Evolutionary conservation across 2,113 vertebrate species (phyloP).

Genomic region (Triplophysa rosa): DNA sequence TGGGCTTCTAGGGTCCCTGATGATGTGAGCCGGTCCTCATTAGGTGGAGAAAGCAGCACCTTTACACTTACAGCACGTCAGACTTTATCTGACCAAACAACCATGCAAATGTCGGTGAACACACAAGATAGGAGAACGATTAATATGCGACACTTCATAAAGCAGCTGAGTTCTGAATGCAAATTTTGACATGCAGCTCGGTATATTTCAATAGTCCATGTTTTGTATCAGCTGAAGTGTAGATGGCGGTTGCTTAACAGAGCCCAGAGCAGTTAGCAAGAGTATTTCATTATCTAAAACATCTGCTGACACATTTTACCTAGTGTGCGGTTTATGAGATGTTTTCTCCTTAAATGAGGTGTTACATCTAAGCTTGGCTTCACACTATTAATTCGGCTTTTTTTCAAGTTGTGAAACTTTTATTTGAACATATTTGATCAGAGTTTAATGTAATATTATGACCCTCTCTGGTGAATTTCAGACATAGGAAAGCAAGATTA

Average conservation of each 20-base stretch:
- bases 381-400: background rate
- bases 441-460: background rate
- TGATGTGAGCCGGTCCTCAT: conserved; percentile 57
- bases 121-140: conserved; percentile 64
- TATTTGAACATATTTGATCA: conserved; percentile 14
- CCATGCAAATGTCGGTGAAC: conserved; percentile 66
- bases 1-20: conserved; percentile 3
- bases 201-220: background rate
- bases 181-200: conserved; percentile 36
- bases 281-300: background rate
- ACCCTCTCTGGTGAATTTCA: background rate
- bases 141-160: conserved; percentile 60
- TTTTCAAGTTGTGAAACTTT: background rate
- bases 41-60: conserved; percentile 54
- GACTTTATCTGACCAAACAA: conserved; percentile 56
- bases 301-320: background rate
- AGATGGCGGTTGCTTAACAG: background rate
- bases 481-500: background rate
- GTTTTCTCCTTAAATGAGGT: background rate
- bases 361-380: background rate
- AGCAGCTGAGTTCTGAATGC: conserved; percentile 55
- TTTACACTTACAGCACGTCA: conserved; percentile 60
- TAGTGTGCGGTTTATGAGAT: background rate
- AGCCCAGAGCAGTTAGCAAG: background rate
- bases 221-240: conserved; percentile 18